These are phyloP conservation scores for Pseudorectes ferrugineus DNA, from an alignment of 2,113 vertebrate species.

Conservation along the genomic window DNA sequence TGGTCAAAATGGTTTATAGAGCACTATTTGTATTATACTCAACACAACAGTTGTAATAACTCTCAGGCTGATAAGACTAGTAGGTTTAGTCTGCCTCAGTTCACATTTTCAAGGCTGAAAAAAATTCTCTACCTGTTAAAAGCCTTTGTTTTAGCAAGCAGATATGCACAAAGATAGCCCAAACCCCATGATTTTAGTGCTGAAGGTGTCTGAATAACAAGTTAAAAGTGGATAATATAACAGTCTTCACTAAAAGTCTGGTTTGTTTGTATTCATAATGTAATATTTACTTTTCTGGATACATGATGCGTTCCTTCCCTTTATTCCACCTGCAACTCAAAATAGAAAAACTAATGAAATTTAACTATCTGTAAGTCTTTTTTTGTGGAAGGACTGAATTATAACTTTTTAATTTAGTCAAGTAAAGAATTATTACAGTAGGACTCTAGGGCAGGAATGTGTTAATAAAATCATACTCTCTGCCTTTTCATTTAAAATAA, in stretches of 20 bases:
- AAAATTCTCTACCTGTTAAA: background rate
- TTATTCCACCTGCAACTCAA: slow-evolving; percentile 34
- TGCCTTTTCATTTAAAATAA: slow-evolving; percentile 84
- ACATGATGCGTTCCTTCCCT: slow-evolving; percentile 8
- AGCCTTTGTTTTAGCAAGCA: background rate
- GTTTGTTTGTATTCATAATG: background rate
- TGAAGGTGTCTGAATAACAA: background rate
- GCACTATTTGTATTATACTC: background rate
- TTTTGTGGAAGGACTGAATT: slow-evolving; percentile 67
- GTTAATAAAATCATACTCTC: slow-evolving; percentile 80
- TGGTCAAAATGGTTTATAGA: background rate
- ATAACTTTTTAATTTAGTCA: slow-evolving; percentile 80
- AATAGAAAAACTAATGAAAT: slow-evolving; percentile 67
- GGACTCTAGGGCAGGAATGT: slow-evolving; percentile 80
- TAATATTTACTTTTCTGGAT: slow-evolving; percentile 37
- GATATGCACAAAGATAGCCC: background rate
- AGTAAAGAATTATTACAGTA: slow-evolving; percentile 76
- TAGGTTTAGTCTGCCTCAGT: background rate
- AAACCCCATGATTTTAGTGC: background rate
- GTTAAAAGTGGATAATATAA: background rate
- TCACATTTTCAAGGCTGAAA: background rate
- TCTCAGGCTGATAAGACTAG: background rate
- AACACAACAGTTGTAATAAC: background rate
- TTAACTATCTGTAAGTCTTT: slow-evolving; percentile 63
- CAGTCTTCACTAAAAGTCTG: background rate